Evolutionary conservation across 2,113 vertebrate genomes (phyloP), one percentile per base, ranked within the genome.

Genomic region (Oenanthe oenanthe): DNA sequence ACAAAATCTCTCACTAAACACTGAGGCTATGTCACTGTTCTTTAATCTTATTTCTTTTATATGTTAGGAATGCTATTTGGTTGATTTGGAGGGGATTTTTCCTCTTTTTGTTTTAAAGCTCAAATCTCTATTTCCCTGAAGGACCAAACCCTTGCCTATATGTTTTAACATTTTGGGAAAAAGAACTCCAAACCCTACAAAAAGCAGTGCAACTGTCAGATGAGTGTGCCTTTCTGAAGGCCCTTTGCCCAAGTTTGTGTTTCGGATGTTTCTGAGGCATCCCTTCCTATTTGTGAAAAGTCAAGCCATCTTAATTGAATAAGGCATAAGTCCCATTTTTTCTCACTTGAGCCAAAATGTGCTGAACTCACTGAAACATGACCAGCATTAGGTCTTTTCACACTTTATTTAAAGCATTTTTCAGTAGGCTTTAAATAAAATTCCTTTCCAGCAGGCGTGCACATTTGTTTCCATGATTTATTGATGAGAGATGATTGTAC

Each of bases 381-480:
- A 66, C 42, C 42, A 34, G 29, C 12, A 13, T 42, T 68, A 72
- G 62, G 25, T 68, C 38, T 89, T 93, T 89, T 65, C 56, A 62
- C 48, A 36, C 63, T 62, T 70, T 83, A 76, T 83, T 83, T 76
- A 70, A 89, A 83, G 42, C 48, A 24, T 36, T 96, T 82, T 92
- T 47, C 73, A 79, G 22, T 25, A 10, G 66, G 56, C 54, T 88
- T 95, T 94, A 94, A 82, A 87, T 86, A 85, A 90, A 80, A 42
- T 67, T 89, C 25, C 21, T 94, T 85, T 75, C 85, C 60, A 40
- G 36, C 3, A 13, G 54, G 71, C 4, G 0, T 74, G 45, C 88
- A 48, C 56, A 56, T 95, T 96, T 96, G 82, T 94, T 95, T 83
- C 71, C 56, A 43, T 97, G 78, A n/a, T 85, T 97, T 95, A 85